Conservation (phyloP, 2,888 invertebrate genomes). For the Phortica magna region DNA sequence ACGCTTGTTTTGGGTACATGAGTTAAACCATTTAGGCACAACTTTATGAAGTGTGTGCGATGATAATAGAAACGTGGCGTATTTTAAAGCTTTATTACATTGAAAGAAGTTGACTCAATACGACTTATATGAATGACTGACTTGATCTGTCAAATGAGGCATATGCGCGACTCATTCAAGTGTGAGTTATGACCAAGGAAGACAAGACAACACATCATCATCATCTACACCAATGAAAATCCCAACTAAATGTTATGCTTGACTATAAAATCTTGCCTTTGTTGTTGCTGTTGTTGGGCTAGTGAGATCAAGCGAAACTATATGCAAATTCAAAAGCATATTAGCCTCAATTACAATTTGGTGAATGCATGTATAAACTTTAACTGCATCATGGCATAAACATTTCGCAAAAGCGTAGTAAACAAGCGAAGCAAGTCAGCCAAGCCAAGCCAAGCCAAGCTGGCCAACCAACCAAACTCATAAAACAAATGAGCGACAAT, state of each 20-base stretch:
- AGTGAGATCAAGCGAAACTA: neutral
- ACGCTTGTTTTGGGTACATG: too few species aligned
- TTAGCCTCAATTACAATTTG: conserved; percentile 28
- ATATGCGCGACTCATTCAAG: neutral
- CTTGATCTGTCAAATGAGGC: neutral
- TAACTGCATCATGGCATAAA: conserved; percentile 21
- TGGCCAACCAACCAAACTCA: conserved; percentile 31
- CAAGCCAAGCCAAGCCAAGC: conserved; percentile 16
- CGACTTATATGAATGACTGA: neutral
- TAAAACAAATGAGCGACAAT: conserved; percentile 61
- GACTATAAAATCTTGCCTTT: too few species aligned
- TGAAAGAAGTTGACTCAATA: too few species aligned
- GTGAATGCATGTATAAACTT: conserved; percentile 8
- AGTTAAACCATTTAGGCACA: too few species aligned
- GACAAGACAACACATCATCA: too few species aligned
- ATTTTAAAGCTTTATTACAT: neutral
- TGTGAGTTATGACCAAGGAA: conserved; percentile 4
- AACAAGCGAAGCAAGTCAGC: conserved; percentile 16
- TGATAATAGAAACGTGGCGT: too few species aligned
- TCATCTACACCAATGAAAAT: neutral
- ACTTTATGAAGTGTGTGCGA: too few species aligned
- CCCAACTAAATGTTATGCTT: too few species aligned
- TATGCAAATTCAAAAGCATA: conserved; percentile 57
- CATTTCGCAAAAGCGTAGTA: neutral
- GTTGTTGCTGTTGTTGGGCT: neutral